A percentile compares a stretch with the other conserved stretches of the same genome.
These are phyloP conservation scores for Diaphora mendica DNA, from an alignment of 2,888 invertebrate species.

Conservation along the genomic window DNA sequence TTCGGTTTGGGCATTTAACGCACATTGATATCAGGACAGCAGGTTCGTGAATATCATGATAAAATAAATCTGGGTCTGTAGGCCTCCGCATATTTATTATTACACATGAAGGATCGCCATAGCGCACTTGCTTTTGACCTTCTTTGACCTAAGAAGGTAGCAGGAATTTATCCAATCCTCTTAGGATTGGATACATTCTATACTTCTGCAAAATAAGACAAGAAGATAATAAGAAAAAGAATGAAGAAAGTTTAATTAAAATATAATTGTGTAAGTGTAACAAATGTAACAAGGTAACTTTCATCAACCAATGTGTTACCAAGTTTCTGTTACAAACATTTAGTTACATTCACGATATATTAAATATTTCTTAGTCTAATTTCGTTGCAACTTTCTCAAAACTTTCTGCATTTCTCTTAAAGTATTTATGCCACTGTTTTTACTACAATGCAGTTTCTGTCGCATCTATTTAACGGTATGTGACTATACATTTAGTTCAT, in stretches of 20 bases:
- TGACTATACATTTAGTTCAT: not conserved
- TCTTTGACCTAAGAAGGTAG: not conserved
- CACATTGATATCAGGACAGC: too few species aligned
- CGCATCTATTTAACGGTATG: not conserved
- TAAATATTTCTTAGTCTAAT: not conserved
- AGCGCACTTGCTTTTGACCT: not conserved
- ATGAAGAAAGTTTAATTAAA: not conserved
- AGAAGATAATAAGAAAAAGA: not conserved
- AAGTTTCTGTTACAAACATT: not conserved
- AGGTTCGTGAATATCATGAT: not conserved
- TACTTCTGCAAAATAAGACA: not conserved
- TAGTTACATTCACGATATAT: not conserved
- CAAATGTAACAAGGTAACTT: not conserved
- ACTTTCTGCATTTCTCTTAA: not conserved
- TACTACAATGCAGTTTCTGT: not conserved
- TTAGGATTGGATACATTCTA: not conserved
- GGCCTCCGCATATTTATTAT: not conserved
- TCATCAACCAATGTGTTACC: not conserved
- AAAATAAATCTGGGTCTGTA: not conserved
- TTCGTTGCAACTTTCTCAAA: not conserved
- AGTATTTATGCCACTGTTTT: not conserved
- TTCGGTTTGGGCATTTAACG: not conserved
- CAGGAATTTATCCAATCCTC: too few species aligned
- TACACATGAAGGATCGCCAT: not conserved
- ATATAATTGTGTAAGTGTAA: not conserved